Evolutionary conservation across 2,888 invertebrate species (phyloP).

Genomic region (Tupiocoris notatus): DNA sequence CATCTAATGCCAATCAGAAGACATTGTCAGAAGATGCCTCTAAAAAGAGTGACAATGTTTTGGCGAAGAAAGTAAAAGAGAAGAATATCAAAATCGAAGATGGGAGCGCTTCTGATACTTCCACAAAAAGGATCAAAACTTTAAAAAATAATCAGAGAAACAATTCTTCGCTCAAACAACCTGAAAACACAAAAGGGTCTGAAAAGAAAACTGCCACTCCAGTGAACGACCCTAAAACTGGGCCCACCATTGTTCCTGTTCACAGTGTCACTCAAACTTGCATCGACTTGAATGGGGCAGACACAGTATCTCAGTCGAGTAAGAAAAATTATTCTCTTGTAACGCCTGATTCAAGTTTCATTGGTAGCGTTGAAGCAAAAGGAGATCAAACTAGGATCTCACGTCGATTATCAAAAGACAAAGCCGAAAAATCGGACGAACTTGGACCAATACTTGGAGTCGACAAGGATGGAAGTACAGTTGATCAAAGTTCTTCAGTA

Average conservation of each 20-base stretch:
- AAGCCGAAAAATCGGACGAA: background rate
- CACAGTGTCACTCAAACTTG: background rate
- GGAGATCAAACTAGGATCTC: background rate
- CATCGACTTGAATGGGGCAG: background rate
- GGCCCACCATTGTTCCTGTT: background rate
- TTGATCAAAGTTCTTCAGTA: background rate
- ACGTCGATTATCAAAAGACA: constrained; percentile 20
- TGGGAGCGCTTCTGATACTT: constrained; percentile 1
- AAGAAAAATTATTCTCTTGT: background rate
- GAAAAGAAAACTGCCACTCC: background rate
- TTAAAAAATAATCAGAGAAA: background rate
- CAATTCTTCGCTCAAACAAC: too few relatives aligned
- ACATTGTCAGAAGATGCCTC: background rate
- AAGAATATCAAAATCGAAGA: background rate
- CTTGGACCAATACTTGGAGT: background rate
- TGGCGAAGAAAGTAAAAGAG: background rate
- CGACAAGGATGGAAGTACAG: background rate
- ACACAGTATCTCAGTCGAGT: background rate
- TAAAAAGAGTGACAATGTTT: background rate
- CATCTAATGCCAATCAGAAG: background rate
- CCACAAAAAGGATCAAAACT: background rate
- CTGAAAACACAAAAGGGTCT: background rate
- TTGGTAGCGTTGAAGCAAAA: background rate
- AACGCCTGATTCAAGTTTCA: background rate
- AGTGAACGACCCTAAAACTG: background rate